Evolutionary conservation across 2,888 invertebrate genomes (phyloP).

Genomic region (Dyspetes luteomarginatus): DNA sequence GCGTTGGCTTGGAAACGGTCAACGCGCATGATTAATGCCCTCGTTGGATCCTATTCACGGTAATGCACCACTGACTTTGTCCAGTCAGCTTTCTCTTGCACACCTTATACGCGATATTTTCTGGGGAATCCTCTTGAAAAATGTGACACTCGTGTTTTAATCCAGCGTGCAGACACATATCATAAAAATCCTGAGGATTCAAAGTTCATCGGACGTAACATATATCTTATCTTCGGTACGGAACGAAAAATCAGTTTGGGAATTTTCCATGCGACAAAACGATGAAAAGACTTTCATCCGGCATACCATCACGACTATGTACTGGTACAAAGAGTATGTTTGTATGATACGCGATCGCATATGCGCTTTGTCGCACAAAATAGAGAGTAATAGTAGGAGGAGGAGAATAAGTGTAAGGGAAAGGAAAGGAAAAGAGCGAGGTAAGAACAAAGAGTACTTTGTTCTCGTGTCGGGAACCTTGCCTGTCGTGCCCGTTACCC

Average conservation of each 20-base stretch:
- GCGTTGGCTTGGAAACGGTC: conserved; percentile 10
- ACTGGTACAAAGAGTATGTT: conserved; percentile 19
- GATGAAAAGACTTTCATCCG: conserved; percentile 9
- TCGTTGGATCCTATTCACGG: not conserved
- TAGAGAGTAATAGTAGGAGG: not conserved
- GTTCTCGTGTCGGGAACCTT: conserved; percentile 25
- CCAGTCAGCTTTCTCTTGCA: conserved; percentile 27
- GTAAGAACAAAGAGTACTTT: conserved; percentile 55
- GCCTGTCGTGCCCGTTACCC: conserved; percentile 12
- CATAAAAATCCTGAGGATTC: not conserved
- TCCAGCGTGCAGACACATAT: not conserved
- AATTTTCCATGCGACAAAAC: conserved; percentile 3
- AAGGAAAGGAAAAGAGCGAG: conserved; percentile 32
- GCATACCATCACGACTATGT: not conserved
- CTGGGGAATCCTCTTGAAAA: conserved; percentile 8
- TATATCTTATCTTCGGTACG: not conserved
- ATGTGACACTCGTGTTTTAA: not conserved
- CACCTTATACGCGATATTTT: conserved; percentile 21
- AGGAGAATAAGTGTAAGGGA: conserved; percentile 28
- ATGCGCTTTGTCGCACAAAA: conserved; percentile 34
- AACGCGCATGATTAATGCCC: conserved; percentile 43
- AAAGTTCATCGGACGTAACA: not conserved
- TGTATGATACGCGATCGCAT: conserved; percentile 36
- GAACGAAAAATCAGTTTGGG: conserved; percentile 18
- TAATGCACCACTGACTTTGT: conserved; percentile 25